Conservation (phyloP, 2,797 vertebrate species). For the Microctenopoma steveboyesi region DNA sequence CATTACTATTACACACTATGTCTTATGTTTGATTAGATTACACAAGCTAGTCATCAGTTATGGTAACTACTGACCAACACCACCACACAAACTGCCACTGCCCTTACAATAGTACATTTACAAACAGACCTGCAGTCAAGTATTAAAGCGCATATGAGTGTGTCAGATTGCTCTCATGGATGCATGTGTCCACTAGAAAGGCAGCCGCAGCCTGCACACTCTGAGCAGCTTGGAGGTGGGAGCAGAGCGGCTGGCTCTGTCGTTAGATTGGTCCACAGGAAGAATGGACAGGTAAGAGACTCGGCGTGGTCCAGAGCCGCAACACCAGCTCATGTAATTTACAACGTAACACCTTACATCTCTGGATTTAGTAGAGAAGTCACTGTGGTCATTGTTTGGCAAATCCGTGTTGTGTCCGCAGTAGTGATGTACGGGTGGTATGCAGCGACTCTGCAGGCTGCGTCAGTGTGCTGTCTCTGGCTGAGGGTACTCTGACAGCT, state of each 20-base stretch:
- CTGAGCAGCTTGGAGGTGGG: constrained; percentile 81
- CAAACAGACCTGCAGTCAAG: no score
- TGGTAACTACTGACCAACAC: no score
- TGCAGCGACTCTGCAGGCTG: constrained; percentile 93
- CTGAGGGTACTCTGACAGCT: constrained; percentile 72
- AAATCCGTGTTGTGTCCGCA: constrained; percentile 39
- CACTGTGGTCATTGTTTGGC: neutral
- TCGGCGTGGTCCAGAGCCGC: neutral
- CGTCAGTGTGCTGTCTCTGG: constrained; percentile 84
- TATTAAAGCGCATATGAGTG: neutral
- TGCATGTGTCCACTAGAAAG: constrained; percentile 86
- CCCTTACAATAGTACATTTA: no score
- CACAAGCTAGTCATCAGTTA: no score
- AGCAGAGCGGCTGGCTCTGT: constrained; percentile 86
- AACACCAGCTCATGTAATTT: neutral
- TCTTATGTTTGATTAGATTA: no score
- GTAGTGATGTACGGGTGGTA: constrained; percentile 84
- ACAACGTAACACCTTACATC: neutral
- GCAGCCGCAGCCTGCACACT: constrained; percentile 77
- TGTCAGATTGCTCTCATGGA: constrained; percentile 34
- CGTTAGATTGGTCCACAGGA: constrained; percentile 94
- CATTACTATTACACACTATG: no score
- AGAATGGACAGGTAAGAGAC: constrained; percentile 84
- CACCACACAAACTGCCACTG: no score
- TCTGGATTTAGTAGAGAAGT: no score